Conservation (phyloP, 2,113 vertebrate genomes). For the Cynoglossus semilaevis region DNA sequence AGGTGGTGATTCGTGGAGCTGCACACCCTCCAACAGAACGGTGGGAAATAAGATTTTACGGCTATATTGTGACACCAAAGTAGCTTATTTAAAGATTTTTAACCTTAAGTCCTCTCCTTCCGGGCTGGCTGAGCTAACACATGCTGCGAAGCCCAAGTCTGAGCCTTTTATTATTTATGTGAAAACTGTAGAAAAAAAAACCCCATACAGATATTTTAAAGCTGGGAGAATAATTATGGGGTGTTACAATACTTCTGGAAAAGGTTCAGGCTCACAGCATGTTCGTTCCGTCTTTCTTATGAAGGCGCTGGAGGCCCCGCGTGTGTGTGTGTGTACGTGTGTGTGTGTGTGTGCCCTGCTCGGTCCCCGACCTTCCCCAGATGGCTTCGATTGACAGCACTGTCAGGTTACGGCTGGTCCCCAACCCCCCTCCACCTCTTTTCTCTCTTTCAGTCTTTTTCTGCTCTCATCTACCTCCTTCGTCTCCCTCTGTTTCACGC, state of each 20-base stretch:
- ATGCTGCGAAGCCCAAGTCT: too few species aligned
- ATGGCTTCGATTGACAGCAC: slow-evolving; percentile 68
- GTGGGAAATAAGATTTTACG: too few species aligned
- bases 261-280: slow-evolving; percentile 21
- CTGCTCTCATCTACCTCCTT: slow-evolving; percentile 51
- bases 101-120: too few species aligned
- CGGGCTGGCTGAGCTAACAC: too few species aligned
- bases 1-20: too few species aligned
- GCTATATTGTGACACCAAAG: too few species aligned
- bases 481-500: slow-evolving; percentile 68
- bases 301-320: slow-evolving; percentile 19
- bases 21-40: too few species aligned
- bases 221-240: neutral
- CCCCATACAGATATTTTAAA: too few species aligned
- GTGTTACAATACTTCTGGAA: slow-evolving; percentile 13
- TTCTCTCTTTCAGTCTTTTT: slow-evolving; percentile 40
- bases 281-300: slow-evolving; percentile 25
- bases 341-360: slow-evolving; percentile 39
- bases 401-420: slow-evolving; percentile 42
- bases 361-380: slow-evolving; percentile 46
- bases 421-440: slow-evolving; percentile 40
- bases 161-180: too few species aligned
- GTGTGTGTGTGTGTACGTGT: slow-evolving; percentile 3
- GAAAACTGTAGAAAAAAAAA: too few species aligned
- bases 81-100: too few species aligned